These are phyloP conservation scores for Crotalus helleri DNA, from an alignment of 2,113 vertebrate genomes.

Conservation along the genomic window DNA sequence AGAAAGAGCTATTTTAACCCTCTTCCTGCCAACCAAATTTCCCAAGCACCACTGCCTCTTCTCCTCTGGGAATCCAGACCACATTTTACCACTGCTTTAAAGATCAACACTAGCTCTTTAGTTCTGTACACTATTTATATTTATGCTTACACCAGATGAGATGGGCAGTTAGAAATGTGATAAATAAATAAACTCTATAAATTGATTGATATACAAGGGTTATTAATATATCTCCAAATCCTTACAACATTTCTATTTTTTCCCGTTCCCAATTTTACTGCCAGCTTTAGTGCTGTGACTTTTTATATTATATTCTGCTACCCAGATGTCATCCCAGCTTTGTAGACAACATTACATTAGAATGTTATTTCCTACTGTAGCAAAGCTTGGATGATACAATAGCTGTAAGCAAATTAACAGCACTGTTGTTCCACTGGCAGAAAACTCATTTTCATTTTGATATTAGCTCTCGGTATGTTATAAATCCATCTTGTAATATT, in stretches of 20 bases:
- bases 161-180: not conserved
- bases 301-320: slow-evolving; percentile 5
- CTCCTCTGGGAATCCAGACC: not conserved
- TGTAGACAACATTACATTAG: slow-evolving; percentile 2
- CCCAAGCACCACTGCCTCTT: not conserved
- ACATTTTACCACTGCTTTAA: not conserved
- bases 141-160: not conserved
- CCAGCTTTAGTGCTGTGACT: not conserved
- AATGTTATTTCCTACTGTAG: slow-evolving; percentile 14
- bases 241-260: not conserved
- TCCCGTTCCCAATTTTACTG: not conserved
- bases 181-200: not conserved
- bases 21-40: not conserved
- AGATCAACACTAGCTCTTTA: not conserved
- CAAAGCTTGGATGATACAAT: slow-evolving; percentile 13
- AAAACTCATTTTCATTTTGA: slow-evolving; percentile 37
- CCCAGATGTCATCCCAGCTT: slow-evolving; percentile 10
- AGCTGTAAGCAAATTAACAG: slow-evolving; percentile 23
- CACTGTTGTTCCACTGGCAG: slow-evolving; percentile 21
- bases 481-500: slow-evolving; percentile 31
- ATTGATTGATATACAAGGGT: not conserved
- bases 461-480: slow-evolving; percentile 23
- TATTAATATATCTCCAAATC: slow-evolving; percentile 1
- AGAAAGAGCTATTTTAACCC: not conserved
- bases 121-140: not conserved